Evolutionary conservation across 2,888 invertebrate species (phyloP), one percentile per base, ranked within the genome.

Genomic region (Formica aserva): DNA sequence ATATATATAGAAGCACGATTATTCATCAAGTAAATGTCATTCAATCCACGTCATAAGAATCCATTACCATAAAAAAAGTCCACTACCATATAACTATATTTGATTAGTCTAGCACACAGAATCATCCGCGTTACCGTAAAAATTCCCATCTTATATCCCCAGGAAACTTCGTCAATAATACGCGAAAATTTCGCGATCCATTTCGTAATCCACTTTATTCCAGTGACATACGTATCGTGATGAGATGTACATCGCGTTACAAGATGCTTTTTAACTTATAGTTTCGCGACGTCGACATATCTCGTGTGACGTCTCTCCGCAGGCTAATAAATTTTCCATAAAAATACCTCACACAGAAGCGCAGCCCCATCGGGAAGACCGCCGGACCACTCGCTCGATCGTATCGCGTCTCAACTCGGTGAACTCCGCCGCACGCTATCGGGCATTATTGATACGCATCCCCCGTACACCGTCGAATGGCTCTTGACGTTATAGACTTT

Each of bases 401-500:
- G 67, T 84, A 84, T 84, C 84, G 69, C 67, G 55, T 84, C 82
- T 76, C 82, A 76, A 55, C 67, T 77, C 32, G 67, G 84, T 69
- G 63, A 82, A 75, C 52, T 76, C n/a, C 55, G 18, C 75, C 69
- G 38, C 75, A 76, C 55, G 75, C 75, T 82, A 82, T 84, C 84
- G 55, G 63, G 76, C 84, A 82, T 84, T 84, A 82, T 84, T 55
- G 77, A 84, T 74, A 77, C 67, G 72, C 52, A 66, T 85, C 52
- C 67, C 55, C 75, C 52, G 35, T 52, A 48, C 52, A 63, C 41
- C 74, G 29, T 38, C 76, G 75, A 77, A 75, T 52, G 55, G 84
- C 72, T 84, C 84, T 82, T 60, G 82, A 72, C 82, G 66, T 71
- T 74, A 83, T 63, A 66, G 82, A 84, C 65, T 82, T 82, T 65